Conservation (phyloP, 2,888 invertebrate species). For the Hipparchia semele region DNA sequence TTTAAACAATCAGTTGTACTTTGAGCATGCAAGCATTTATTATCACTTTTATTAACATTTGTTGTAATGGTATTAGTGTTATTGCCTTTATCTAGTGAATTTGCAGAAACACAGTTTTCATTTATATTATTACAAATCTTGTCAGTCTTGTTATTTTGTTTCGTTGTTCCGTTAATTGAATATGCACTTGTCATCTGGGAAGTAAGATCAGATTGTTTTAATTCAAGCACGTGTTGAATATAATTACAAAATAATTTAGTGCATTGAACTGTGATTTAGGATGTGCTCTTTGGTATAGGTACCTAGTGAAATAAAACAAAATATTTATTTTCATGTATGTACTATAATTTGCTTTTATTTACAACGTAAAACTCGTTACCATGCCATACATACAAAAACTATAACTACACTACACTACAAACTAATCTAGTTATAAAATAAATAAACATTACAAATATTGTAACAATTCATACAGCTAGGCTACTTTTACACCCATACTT, state of each 20-base stretch:
- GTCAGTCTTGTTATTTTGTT: slow-evolving; percentile 31
- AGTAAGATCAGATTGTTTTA: background rate
- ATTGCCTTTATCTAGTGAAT: slow-evolving; percentile 6
- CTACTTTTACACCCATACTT: background rate
- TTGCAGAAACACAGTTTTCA: slow-evolving; percentile 35
- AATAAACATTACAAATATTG: slow-evolving; percentile 35
- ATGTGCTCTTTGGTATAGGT: background rate
- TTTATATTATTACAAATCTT: slow-evolving; percentile 18
- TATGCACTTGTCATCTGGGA: slow-evolving; percentile 67
- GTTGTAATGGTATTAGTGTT: slow-evolving; percentile 7
- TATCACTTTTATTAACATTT: slow-evolving; percentile 36
- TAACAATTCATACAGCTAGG: slow-evolving; percentile 30
- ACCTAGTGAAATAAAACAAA: slow-evolving; percentile 26
- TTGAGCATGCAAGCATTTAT: slow-evolving; percentile 3
- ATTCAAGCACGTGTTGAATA: background rate
- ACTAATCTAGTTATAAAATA: slow-evolving; percentile 31
- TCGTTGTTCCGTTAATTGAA: slow-evolving; percentile 44
- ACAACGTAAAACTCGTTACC: slow-evolving; percentile 30
- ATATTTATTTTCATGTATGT: slow-evolving; percentile 10
- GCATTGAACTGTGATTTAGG: background rate
- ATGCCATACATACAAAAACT: slow-evolving; percentile 27
- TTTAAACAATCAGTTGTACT: slow-evolving; percentile 26
- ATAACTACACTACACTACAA: slow-evolving; percentile 27
- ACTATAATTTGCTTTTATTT: slow-evolving; percentile 32
- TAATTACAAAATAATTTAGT: background rate